Evolutionary conservation across 1,140 invertebrate species (phyloP), one percentile per base, ranked within the genome.

Genomic region (Pseudomyrmex gracilis): DNA sequence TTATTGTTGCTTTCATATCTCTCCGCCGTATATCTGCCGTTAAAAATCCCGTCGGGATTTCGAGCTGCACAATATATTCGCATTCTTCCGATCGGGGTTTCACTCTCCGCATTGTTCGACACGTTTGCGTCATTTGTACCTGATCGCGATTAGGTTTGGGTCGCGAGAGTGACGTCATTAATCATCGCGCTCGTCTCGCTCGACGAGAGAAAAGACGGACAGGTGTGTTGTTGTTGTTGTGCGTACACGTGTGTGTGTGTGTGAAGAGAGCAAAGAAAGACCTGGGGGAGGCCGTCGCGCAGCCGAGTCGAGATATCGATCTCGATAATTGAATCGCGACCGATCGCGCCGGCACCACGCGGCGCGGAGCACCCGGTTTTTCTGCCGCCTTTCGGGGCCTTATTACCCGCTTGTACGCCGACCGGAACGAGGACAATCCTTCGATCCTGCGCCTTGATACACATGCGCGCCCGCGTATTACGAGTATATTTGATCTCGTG

Each of bases 311-410:
- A 82, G 86, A 89, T 90, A 89, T 64, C 73, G 86, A 89, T 90
- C 88, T 87, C 68, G 89, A 85, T 89, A 90, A 90, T 90, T 89
- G 89, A 88, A 90, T 90, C 89, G 68, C 68, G 76, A 63, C 60
- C 84, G 84, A 89, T 89, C 84, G 82, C 66, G 87, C 76, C 82
- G 73, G 58, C 82, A 77, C 53, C 87, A 78, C 87, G 86, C 78
- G 5, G 87, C 43, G 83, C 66, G 47, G 55, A 9, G 71, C 71
- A 64, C 34, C 61, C 61, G 49, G 61, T 43, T 68, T 68, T 67
- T 77, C 53, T 20, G 22, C 15, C 53, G 15, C 43, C 76, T 58
- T 80, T 80, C 76, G 66, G 61, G 61, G 45, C 55, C 34, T 80
- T 70, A 60, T 71, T 71, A 80, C 53, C 53, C 53, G 15, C 43